These are phyloP conservation scores for Apoda limacodes DNA, from an alignment of 2,888 invertebrate genomes.

Conservation along the genomic window DNA sequence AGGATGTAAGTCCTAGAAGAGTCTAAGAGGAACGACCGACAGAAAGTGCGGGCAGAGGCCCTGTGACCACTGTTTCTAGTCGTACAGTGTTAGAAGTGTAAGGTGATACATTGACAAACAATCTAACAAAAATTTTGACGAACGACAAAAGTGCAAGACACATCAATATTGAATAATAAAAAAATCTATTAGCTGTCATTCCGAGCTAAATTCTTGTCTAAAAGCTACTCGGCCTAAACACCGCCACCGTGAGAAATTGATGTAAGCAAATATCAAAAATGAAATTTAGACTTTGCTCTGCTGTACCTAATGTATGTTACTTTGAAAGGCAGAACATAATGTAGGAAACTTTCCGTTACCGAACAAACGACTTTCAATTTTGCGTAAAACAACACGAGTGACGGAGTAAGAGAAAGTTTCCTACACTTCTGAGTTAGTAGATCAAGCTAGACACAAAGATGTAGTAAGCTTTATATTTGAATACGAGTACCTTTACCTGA, in stretches of 20 bases:
- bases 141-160: slow-evolving; percentile 46
- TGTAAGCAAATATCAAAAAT: slow-evolving; percentile 69
- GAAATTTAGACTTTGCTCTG: slow-evolving; percentile 71
- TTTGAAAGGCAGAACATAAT: slow-evolving; percentile 47
- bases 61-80: slow-evolving; percentile 32
- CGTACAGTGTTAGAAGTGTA: slow-evolving; percentile 49
- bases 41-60: slow-evolving; percentile 38
- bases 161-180: slow-evolving; percentile 55
- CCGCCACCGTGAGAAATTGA: slow-evolving; percentile 61
- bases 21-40: slow-evolving; percentile 48
- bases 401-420: slow-evolving; percentile 32
- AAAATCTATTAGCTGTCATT: slow-evolving; percentile 61
- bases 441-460: slow-evolving; percentile 59
- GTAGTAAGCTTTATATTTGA: slow-evolving; percentile 36
- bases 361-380: background rate
- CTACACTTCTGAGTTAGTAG: slow-evolving; percentile 43
- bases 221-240: slow-evolving; percentile 62
- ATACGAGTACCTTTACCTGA: slow-evolving; percentile 46
- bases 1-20: slow-evolving; percentile 60
- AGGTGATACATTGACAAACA: slow-evolving; percentile 66
- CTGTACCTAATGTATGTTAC: slow-evolving; percentile 42
- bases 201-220: slow-evolving; percentile 54
- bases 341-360: background rate
- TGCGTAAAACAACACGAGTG: background rate
- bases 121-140: slow-evolving; percentile 59